A percentile compares a stretch with the other conserved stretches of the same genome.
These are phyloP conservation scores for Chrysina gloriosa DNA, from an alignment of 2,888 invertebrate species.

Conservation along the genomic window DNA sequence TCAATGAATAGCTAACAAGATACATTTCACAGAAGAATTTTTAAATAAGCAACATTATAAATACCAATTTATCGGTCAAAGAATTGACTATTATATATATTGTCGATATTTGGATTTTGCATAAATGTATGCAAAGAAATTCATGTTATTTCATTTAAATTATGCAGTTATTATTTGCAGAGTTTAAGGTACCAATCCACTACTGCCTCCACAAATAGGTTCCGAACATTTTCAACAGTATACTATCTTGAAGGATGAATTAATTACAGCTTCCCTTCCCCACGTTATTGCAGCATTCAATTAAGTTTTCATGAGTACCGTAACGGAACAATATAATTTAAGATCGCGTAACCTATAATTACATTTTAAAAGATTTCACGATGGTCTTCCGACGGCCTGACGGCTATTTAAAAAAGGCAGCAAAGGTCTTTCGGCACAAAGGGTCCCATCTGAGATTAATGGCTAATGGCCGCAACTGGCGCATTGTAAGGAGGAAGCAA, in stretches of 20 bases:
- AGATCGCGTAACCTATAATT: slow-evolving; percentile 51
- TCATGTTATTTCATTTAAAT: too few species aligned
- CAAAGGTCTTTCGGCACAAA: slow-evolving; percentile 48
- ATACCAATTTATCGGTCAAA: too few species aligned
- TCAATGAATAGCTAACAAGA: too few species aligned
- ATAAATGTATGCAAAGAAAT: too few species aligned
- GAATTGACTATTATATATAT: too few species aligned
- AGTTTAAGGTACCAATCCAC: too few species aligned
- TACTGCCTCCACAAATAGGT: too few species aligned
- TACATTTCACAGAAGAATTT: too few species aligned
- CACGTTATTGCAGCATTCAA: slow-evolving; percentile 30
- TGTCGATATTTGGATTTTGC: too few species aligned
- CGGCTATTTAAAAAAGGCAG: slow-evolving; percentile 54
- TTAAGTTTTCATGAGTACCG: slow-evolving; percentile 41
- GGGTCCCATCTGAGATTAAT: slow-evolving; percentile 52
- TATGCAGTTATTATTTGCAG: too few species aligned
- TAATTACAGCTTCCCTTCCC: background rate
- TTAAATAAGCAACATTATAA: too few species aligned
- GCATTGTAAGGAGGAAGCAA: slow-evolving; percentile 53
- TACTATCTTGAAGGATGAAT: slow-evolving; percentile 20
- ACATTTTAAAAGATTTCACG: slow-evolving; percentile 56
- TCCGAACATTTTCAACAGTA: background rate
- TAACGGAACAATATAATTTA: slow-evolving; percentile 34
- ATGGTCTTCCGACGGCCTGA: slow-evolving; percentile 55
- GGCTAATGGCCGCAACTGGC: slow-evolving; percentile 55